Conservation (phyloP, 35 echinoderm and acorn worm species). For the Antedon bifida region DNA sequence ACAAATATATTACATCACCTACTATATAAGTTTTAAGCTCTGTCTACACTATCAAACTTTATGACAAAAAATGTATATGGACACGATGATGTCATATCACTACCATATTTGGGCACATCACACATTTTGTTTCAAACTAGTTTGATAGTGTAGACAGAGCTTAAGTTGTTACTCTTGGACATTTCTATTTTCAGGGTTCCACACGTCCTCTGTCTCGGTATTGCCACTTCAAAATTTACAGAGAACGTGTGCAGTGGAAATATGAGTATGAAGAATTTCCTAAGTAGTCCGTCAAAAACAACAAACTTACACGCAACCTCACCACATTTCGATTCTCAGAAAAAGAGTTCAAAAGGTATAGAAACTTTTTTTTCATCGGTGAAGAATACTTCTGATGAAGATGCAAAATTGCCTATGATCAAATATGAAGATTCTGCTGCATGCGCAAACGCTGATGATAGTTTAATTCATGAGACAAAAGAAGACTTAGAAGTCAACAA, state of each 20-base stretch:
- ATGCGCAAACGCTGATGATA: neutral
- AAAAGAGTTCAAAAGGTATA: neutral
- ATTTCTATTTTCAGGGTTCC: slow-evolving; percentile 50
- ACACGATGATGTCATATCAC: too few relatives aligned
- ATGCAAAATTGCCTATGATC: neutral
- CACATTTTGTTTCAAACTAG: too few relatives aligned
- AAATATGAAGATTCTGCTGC: too few relatives aligned
- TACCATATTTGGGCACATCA: too few relatives aligned
- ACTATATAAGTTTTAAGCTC: too few relatives aligned
- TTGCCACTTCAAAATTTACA: slow-evolving; percentile 68
- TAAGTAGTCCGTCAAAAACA: slow-evolving; percentile 2
- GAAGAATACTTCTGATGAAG: neutral
- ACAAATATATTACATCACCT: too few relatives aligned
- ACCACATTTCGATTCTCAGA: neutral
- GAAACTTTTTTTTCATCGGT: neutral
- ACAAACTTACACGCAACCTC: neutral
- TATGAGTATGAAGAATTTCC: slow-evolving; percentile 42
- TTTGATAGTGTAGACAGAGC: too few relatives aligned
- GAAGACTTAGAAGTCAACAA: too few relatives aligned
- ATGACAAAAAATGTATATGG: too few relatives aligned
- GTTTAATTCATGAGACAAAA: too few relatives aligned
- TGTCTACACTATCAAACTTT: too few relatives aligned
- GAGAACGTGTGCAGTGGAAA: slow-evolving; percentile 18
- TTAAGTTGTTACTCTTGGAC: too few relatives aligned
- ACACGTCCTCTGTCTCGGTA: slow-evolving; percentile 34